These are phyloP conservation scores for Drosophila mulleri DNA, from an alignment of 2,888 invertebrate species.

Conservation along the genomic window DNA sequence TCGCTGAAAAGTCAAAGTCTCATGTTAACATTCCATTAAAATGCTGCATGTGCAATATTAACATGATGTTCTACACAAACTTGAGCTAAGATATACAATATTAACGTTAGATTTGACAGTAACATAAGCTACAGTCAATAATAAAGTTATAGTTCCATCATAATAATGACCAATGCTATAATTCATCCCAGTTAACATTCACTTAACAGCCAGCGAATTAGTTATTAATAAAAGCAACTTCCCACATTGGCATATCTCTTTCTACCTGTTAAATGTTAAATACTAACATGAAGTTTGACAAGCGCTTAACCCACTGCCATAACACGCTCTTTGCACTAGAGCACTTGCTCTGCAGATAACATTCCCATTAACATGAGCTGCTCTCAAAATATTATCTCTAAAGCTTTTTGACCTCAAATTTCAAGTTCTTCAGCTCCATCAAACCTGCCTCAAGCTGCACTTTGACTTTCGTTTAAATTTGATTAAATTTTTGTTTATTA, in stretches of 20 bases:
- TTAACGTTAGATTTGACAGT: background rate
- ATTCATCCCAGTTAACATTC: background rate
- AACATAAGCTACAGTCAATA: background rate
- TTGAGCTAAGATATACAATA: background rate
- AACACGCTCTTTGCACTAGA: background rate
- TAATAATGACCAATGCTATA: background rate
- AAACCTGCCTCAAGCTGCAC: slow-evolving; percentile 14
- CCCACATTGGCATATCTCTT: background rate
- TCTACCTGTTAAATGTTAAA: background rate
- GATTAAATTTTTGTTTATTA: slow-evolving; percentile 39
- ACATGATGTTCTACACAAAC: background rate
- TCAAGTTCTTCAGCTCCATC: slow-evolving; percentile 4
- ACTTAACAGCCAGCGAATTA: background rate
- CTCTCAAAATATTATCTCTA: background rate
- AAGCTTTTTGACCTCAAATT: slow-evolving; percentile 13
- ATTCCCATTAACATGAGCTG: background rate
- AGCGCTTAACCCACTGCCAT: background rate
- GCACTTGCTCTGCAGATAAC: background rate
- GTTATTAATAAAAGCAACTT: background rate
- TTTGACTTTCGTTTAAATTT: slow-evolving; percentile 44
- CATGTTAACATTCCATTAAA: background rate
- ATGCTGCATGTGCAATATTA: background rate
- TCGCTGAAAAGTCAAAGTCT: background rate
- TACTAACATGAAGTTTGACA: background rate
- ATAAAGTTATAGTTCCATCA: background rate